phyloP scores from a whole-genome alignment of 2,797 vertebrate species.

The Rhinichthys osculus region DNA sequence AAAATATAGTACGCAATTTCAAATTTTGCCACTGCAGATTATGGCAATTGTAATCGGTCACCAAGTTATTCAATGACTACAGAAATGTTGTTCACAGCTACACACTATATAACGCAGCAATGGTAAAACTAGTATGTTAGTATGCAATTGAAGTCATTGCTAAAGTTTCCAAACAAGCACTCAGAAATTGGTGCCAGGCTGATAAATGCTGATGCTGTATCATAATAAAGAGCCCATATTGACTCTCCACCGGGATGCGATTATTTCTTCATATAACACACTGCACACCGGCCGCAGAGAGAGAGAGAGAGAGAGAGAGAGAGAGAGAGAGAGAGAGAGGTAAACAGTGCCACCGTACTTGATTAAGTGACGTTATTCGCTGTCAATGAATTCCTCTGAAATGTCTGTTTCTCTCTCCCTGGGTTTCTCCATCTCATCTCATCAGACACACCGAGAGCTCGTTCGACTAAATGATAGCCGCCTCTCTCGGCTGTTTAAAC shows the following conservation, averaged over 20 bases:
- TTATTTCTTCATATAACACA: conserved; percentile 34
- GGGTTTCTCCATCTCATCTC: conserved; percentile 89
- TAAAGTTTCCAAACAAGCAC: background rate
- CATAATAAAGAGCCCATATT: background rate
- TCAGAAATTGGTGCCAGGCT: background rate
- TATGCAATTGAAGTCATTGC: background rate
- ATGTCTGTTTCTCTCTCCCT: conserved; percentile 85
- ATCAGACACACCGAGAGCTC: conserved; percentile 93
- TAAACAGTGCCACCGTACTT: conserved; percentile 86
- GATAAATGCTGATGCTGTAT: background rate
- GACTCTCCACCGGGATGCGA: background rate
- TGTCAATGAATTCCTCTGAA: conserved; percentile 96
- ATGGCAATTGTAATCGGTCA: background rate
- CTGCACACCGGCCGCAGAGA: conserved; percentile 55
- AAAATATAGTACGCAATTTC: background rate
- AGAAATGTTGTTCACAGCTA: background rate
- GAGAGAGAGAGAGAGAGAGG: conserved; percentile 65
- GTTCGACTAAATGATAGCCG: conserved; percentile 95
- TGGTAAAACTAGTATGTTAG: background rate
- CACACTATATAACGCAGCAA: background rate
- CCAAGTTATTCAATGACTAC: background rate
- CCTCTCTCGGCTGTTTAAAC: conserved; percentile 88
- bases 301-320: conserved; percentile 49
- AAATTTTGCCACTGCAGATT: background rate
- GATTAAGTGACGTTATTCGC: conserved; percentile 97